A percentile compares a stretch with the other conserved stretches of the same genome.
Conservation (phyloP, 1,140 invertebrate species). For the Potamilus streckersoni region DNA sequence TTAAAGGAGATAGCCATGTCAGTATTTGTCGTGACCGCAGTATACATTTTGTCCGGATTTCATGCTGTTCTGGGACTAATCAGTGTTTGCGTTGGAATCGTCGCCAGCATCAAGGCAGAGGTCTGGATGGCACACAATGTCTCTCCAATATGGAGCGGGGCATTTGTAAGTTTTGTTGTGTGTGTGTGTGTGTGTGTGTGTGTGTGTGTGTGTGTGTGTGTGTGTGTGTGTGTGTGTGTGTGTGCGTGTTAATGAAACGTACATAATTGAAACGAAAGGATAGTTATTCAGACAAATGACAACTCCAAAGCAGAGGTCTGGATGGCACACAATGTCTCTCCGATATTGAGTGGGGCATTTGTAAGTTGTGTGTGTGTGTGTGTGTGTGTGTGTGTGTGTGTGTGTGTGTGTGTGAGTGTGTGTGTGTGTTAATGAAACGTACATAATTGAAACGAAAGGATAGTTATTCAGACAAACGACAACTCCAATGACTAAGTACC, state of each 20-base stretch:
- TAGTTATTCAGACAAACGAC: no score
- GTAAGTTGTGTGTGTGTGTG: conserved; percentile 55
- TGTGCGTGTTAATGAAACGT: no score
- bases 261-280: no score
- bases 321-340: conserved; percentile 68
- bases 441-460: no score
- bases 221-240: not conserved
- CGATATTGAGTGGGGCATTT: conserved; percentile 69
- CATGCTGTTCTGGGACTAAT: conserved; percentile 63
- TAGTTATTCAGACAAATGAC: no score
- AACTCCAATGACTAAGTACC: no score
- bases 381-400: not conserved
- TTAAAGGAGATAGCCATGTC: conserved; percentile 33
- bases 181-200: not conserved
- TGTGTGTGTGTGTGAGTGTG: not conserved
- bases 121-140: conserved; percentile 69
- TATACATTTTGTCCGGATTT: conserved; percentile 58
- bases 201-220: not conserved
- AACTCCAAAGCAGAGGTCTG: conserved; percentile 60
- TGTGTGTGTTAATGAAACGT: no score
- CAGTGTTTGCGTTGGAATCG: conserved; percentile 64
- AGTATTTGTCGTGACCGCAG: conserved; percentile 51
- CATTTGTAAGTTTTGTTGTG: conserved; percentile 68
- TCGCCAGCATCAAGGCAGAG: conserved; percentile 63
- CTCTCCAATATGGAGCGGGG: conserved; percentile 69